These are phyloP conservation scores for Catharus fuscescens DNA, from an alignment of 2,113 vertebrate genomes.

Conservation along the genomic window DNA sequence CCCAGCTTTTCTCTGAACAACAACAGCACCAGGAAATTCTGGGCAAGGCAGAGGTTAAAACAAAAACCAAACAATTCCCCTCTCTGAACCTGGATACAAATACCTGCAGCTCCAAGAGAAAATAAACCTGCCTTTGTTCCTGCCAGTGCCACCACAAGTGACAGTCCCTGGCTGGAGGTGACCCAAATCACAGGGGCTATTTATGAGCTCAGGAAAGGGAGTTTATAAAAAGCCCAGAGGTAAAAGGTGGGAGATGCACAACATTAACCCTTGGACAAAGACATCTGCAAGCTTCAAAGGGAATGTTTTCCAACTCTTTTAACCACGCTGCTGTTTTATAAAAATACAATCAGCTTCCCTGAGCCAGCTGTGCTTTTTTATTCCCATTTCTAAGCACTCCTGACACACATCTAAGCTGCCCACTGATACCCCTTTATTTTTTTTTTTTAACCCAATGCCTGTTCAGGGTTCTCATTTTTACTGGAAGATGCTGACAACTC, in stretches of 20 bases:
- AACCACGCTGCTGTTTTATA: not conserved
- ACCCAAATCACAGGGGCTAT: not conserved
- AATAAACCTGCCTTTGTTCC: not conserved
- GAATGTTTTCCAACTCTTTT: not conserved
- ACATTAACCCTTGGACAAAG: not conserved
- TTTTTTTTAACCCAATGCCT: not conserved
- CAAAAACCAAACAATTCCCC: not conserved
- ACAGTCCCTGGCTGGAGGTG: not conserved
- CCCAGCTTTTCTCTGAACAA: not conserved
- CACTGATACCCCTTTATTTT: not conserved
- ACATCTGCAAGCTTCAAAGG: not conserved
- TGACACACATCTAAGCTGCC: not conserved
- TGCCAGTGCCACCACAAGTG: not conserved
- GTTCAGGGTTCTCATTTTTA: not conserved
- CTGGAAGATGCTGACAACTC: not conserved
- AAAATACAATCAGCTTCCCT: not conserved
- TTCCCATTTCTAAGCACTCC: not conserved
- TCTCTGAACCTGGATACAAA: not conserved
- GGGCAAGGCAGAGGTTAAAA: not conserved
- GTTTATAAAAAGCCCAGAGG: not conserved
- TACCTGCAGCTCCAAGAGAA: not conserved
- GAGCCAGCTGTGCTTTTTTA: not conserved
- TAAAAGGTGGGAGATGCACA: not conserved
- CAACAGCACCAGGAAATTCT: not conserved
- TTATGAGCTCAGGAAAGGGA: not conserved